Percentiles rank a stretch among this genome's conserved stretches.
phyloP scores from a whole-genome alignment of 2,888 invertebrate genomes.

The Calephelis perditalis region DNA sequence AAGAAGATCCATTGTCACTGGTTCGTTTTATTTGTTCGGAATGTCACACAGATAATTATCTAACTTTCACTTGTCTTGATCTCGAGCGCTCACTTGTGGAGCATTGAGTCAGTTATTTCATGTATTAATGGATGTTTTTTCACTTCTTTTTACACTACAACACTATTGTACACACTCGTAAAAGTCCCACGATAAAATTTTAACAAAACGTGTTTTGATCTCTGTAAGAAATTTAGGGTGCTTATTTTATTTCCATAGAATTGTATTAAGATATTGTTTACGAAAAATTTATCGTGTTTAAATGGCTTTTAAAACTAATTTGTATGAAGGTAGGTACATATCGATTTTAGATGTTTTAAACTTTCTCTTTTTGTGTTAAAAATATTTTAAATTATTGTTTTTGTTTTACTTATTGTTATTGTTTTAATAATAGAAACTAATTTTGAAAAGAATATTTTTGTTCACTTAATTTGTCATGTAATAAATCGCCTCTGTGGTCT shows the following conservation, averaged over 20 bases:
- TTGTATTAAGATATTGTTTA: no score
- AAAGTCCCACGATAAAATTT: not conserved
- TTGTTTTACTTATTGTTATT: no score
- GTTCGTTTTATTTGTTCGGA: conserved; percentile 51
- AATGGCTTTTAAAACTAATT: no score
- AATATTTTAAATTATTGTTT: no score
- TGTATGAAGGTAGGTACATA: no score
- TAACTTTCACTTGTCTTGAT: conserved; percentile 65
- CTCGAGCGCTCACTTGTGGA: conserved; percentile 37
- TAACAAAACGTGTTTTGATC: not conserved
- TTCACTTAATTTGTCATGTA: no score
- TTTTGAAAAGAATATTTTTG: no score
- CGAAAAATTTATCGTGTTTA: no score
- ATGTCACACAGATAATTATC: conserved; percentile 57
- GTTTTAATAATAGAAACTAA: no score
- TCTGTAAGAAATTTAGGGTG: not conserved
- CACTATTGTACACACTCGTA: not conserved
- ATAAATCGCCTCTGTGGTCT: no score
- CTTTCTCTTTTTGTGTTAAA: no score
- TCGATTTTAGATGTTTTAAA: no score
- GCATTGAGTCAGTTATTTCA: conserved; percentile 20
- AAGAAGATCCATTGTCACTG: conserved; percentile 70
- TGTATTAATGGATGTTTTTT: conserved; percentile 13
- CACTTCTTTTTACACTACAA: conserved; percentile 15
- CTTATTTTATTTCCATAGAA: not conserved